Percentiles rank a stretch among this genome's conserved stretches.
Evolutionary conservation across 2,888 invertebrate species (phyloP).

Genomic region (Liodrosophila aerea): DNA sequence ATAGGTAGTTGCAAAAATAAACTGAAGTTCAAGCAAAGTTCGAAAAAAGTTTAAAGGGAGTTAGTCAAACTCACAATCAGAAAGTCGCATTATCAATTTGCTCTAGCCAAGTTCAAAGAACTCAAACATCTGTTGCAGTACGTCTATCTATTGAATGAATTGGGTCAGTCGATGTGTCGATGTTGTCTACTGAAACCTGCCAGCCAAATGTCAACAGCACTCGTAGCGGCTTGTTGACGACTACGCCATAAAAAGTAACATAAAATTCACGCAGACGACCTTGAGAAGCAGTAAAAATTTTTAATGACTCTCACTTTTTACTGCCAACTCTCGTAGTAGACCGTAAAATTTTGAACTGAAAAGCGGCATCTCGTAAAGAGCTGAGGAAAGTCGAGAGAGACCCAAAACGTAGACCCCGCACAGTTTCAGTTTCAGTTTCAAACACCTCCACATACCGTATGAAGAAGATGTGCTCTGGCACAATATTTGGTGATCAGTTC

Average conservation of each 20-base stretch:
- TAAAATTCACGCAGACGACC: conserved; percentile 80
- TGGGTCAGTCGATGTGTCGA: conserved; percentile 62
- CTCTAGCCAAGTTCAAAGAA: conserved; percentile 17
- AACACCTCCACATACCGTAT: conserved; percentile 10
- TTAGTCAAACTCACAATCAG: too few species aligned
- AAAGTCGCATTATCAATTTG: too few species aligned
- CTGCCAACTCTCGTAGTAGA: conserved; percentile 71
- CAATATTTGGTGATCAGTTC: conserved; percentile 64
- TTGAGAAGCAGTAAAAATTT: conserved; percentile 81
- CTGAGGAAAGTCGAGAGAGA: conserved; percentile 27
- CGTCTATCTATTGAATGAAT: conserved; percentile 37
- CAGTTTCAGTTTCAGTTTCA: neutral
- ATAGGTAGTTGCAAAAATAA: too few species aligned
- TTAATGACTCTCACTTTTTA: conserved; percentile 82
- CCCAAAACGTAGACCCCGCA: conserved; percentile 8
- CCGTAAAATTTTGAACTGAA: conserved; percentile 57
- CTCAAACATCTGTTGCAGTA: conserved; percentile 17
- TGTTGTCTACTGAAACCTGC: conserved; percentile 32
- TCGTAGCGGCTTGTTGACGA: conserved; percentile 40
- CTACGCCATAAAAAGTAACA: conserved; percentile 62
- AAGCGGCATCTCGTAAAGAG: conserved; percentile 37
- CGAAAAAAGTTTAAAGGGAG: too few species aligned
- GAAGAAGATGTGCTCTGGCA: too few species aligned
- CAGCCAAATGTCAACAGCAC: conserved; percentile 36
- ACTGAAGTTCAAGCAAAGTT: too few species aligned